Base-by-base conservation (phyloP, 1,140 invertebrate species). In the Drosophila saltans region DNA sequence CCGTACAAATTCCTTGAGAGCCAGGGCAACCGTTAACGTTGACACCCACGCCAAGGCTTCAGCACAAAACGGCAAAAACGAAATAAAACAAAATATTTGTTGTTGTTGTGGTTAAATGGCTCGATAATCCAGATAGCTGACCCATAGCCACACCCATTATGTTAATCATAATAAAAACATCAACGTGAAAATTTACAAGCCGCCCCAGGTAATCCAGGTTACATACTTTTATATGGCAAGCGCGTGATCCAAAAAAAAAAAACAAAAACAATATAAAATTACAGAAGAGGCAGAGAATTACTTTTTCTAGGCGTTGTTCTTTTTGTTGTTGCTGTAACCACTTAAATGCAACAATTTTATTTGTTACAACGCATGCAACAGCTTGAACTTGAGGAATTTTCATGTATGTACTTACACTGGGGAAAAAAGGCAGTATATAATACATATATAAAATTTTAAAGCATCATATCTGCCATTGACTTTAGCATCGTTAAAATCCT, bases 261-360 rank as follows among this genome's bases (percentile, higher is more conserved):
- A 26, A 24, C 1, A n/a, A 9, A 24, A 10, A 24, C 2, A 21
- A 36, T 6, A 36, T 36, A 36, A 36, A 6, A 36, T 36, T 36
- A 36, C 28, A 30, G 28, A 30, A 30, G 2, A 45, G n/a, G n/a
- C 21, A 6, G n/a, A 24, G 45, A 52, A 52, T 52, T 52, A 11
- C 45, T 52, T 8, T 11, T 52, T 62, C 63, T 72, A 72, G 76
- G 65, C 66, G 64, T 66, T 79, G 63, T 7, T 36, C 3, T 36
- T 36, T 1, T 36, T 36, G 33, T 36, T 36, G 33, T 62, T 69
- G 58, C 64, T 65, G 79, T 78, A 78, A 78, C 83, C 81, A 69
- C 80, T 89, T 88, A 88, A 89, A 79, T 80, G 84, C 83, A 89
- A 88, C 83, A 83, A 88, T 88, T 88, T 88, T 83, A 88, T 88